Conservation (phyloP, 23 tunicate species). For the Trididemnum nubilum region DNA sequence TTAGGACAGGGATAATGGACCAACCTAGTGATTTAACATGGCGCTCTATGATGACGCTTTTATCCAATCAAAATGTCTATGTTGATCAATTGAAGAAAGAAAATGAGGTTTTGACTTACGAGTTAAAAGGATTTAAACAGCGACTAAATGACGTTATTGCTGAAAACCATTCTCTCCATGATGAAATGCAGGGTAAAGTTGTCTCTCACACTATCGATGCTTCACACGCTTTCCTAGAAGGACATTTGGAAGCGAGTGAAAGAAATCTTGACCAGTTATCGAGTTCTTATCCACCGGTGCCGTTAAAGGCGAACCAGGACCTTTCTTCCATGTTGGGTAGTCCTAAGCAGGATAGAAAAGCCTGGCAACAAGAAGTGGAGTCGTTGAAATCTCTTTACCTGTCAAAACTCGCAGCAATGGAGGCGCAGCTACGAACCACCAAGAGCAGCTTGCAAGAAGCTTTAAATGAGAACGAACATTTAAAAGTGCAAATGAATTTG, state of each 20-base stretch:
- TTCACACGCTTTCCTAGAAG: slow-evolving; percentile 27
- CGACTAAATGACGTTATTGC: slow-evolving; percentile 45
- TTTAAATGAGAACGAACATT: slow-evolving; percentile 16
- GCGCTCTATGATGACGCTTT: slow-evolving; percentile 3
- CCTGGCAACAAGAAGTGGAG: neutral
- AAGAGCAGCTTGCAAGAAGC: slow-evolving; percentile 34
- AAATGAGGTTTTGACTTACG: slow-evolving; percentile 25
- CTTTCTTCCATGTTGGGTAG: neutral
- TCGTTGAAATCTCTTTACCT: slow-evolving; percentile 47
- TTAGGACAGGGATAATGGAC: no score
- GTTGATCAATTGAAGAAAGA: slow-evolving; percentile 67
- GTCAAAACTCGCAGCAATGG: slow-evolving; percentile 60
- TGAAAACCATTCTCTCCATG: slow-evolving; percentile 73
- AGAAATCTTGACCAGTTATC: neutral
- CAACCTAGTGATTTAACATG: neutral
- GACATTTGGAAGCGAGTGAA: neutral
- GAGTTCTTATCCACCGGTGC: neutral
- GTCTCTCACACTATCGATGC: slow-evolving; percentile 39
- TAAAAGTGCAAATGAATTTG: neutral
- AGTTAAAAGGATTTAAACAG: slow-evolving; percentile 40
- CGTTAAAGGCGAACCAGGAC: neutral
- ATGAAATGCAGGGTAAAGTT: slow-evolving; percentile 42
- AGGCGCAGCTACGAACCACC: slow-evolving; percentile 41
- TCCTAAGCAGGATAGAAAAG: neutral
- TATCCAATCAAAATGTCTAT: slow-evolving; percentile 52